Conservation (phyloP, 2,888 invertebrate species). For the Nebria brevicollis region DNA sequence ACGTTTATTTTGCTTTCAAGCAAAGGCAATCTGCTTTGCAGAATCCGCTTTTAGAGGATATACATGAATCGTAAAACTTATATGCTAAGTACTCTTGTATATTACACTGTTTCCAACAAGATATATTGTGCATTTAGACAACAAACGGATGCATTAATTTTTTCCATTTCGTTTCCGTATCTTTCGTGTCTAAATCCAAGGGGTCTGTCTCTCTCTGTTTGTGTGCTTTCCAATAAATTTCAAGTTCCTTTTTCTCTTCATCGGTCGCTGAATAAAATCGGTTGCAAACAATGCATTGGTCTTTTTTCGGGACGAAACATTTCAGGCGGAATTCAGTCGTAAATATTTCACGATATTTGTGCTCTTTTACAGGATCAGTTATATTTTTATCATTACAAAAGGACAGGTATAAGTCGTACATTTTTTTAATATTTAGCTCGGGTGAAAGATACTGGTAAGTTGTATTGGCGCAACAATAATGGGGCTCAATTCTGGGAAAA, state of each 20-base stretch:
- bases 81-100: too few relatives aligned
- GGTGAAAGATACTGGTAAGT: not conserved
- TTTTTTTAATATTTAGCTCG: not conserved
- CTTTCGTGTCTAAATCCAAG: not conserved
- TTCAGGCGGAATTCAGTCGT: not conserved
- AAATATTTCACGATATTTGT: not conserved
- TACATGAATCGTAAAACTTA: too few relatives aligned
- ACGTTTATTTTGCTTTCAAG: too few relatives aligned
- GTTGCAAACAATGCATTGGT: not conserved
- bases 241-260: not conserved
- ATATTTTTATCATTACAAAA: not conserved
- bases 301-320: conserved; percentile 11
- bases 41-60: too few relatives aligned
- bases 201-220: not conserved
- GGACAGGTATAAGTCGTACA: not conserved
- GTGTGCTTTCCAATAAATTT: not conserved
- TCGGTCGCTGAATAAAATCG: not conserved
- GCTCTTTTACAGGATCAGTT: not conserved
- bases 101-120: too few relatives aligned
- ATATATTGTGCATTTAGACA: not conserved
- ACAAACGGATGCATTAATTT: not conserved
- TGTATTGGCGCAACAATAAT: not conserved
- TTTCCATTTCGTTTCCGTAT: not conserved
- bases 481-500: not conserved
- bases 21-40: too few relatives aligned